Percentiles rank a stretch among this genome's conserved stretches.
Conservation (phyloP, 2,797 vertebrate species). For the Tinamus major region DNA sequence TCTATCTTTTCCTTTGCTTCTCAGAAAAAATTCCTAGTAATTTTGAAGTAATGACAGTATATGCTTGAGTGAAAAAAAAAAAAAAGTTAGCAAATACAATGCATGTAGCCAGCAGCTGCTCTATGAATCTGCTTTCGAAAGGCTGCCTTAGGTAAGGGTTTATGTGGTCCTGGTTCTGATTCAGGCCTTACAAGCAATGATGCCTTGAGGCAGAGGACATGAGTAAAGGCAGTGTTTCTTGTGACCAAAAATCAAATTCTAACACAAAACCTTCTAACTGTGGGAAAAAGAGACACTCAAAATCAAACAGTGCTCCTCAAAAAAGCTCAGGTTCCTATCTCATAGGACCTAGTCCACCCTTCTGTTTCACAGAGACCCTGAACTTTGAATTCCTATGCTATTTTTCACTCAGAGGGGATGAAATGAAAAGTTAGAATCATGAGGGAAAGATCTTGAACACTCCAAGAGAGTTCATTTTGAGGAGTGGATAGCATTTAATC, state of each 20-base stretch:
- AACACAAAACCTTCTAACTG: not conserved
- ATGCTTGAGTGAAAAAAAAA: not conserved
- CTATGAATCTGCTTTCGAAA: not conserved
- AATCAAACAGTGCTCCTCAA: not conserved
- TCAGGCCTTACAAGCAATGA: not conserved
- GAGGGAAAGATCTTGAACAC: not conserved
- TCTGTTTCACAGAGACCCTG: not conserved
- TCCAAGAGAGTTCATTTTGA: not conserved
- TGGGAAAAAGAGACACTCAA: not conserved
- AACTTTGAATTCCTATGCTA: not conserved
- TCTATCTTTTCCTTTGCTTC: constrained; percentile 1
- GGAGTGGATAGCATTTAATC: not conserved
- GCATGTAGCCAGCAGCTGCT: not conserved
- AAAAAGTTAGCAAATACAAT: not conserved
- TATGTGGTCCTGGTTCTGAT: not conserved
- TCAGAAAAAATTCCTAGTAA: constrained; percentile 36
- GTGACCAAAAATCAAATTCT: not conserved
- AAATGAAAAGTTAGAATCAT: not conserved
- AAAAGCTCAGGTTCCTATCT: not conserved
- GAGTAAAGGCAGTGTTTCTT: not conserved
- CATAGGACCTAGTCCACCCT: not conserved
- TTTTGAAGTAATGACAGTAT: constrained; percentile 4
- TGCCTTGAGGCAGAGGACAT: not conserved
- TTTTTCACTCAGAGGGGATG: not conserved
- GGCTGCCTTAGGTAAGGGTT: constrained; percentile 16